Evolutionary conservation across 2,113 vertebrate genomes (phyloP).

Genomic region (Chelonoidis abingdonii): DNA sequence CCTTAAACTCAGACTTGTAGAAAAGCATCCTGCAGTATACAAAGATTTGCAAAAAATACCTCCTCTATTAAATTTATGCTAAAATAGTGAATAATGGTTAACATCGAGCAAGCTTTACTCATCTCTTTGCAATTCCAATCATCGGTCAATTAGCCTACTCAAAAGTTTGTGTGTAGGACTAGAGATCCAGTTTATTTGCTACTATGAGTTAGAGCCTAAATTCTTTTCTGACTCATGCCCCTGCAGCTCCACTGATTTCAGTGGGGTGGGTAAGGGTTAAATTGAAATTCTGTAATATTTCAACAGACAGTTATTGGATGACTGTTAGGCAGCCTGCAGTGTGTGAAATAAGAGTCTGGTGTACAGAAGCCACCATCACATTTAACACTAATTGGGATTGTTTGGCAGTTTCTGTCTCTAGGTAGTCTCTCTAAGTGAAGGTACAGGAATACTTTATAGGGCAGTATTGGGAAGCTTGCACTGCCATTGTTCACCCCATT

Average conservation of each 20-base stretch:
- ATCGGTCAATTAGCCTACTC: constrained; percentile 15
- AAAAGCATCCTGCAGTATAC: neutral
- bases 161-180: constrained; percentile 31
- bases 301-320: neutral
- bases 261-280: neutral
- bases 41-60: neutral
- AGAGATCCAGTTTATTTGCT: neutral
- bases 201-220: neutral
- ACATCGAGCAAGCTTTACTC: neutral
- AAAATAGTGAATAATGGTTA: neutral
- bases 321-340: neutral
- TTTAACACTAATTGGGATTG: neutral
- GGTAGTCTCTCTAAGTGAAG: neutral
- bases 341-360: neutral
- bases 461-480: neutral
- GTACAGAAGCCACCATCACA: neutral
- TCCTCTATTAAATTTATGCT: neutral
- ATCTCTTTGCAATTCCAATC: neutral
- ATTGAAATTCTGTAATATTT: neutral
- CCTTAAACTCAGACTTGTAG: neutral
- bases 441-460: neutral
- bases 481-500: neutral
- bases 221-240: neutral
- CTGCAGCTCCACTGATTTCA: neutral
- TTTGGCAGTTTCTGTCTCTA: neutral